Conservation (phyloP, 2,113 vertebrate species). For the Aegithalos caudatus region DNA sequence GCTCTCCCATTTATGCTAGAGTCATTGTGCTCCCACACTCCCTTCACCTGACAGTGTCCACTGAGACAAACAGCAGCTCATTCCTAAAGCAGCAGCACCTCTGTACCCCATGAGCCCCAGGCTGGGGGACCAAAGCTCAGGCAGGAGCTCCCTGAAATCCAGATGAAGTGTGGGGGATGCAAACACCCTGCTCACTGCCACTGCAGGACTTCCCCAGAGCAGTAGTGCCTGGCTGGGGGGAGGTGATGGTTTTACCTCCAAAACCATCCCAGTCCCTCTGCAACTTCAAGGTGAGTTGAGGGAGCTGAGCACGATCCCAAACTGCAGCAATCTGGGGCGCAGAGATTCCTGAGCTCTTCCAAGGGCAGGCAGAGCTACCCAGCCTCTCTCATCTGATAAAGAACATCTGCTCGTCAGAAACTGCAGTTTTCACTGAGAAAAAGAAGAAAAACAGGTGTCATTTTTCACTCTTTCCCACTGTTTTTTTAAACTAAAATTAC, state of each 20-base stretch:
- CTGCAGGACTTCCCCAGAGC: background rate
- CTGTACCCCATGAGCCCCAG: background rate
- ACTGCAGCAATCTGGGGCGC: fast-evolving
- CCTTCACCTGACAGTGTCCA: constrained; percentile 31
- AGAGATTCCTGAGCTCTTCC: background rate
- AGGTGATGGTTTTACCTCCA: background rate
- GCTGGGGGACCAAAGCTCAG: background rate
- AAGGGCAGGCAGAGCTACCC: background rate
- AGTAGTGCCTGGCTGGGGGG: background rate
- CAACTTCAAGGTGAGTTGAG: fast-evolving
- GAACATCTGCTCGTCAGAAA: background rate
- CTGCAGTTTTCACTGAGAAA: background rate
- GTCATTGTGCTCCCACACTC: constrained; percentile 21
- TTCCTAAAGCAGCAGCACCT: background rate
- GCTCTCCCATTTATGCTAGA: background rate
- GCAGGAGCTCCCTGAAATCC: background rate
- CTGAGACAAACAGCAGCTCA: constrained; percentile 17
- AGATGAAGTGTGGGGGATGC: fast-evolving
- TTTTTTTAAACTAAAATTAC: background rate
- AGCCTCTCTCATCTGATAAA: background rate
- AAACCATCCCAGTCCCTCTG: background rate
- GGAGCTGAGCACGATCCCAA: background rate
- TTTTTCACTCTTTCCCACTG: background rate
- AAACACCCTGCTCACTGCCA: background rate
- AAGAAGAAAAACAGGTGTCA: background rate